Conservation (phyloP, 1,140 invertebrate species). For the Melipona quadrifasciata region DNA sequence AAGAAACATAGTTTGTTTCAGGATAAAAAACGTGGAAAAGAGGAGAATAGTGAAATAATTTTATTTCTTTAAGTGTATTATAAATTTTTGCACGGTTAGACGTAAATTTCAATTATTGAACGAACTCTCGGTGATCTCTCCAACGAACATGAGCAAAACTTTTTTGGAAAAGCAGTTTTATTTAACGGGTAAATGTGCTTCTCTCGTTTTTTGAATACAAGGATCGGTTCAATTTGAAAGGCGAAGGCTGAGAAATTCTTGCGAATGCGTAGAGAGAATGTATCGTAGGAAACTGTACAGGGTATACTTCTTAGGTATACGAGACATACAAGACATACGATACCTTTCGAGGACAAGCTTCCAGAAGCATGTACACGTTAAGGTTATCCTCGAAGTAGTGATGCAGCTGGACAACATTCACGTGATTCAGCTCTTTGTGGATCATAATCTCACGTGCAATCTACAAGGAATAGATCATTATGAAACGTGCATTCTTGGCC, state of each 20-base stretch:
- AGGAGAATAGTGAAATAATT: neutral
- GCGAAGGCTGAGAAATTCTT: constrained; percentile 52
- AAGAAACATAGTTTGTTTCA: neutral
- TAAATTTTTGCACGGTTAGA: neutral
- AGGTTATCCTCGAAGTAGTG: constrained; percentile 88
- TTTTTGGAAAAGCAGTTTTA: constrained; percentile 12
- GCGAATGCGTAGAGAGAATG: constrained; percentile 9
- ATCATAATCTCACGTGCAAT: constrained; percentile 87
- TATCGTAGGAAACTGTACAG: constrained; percentile 29
- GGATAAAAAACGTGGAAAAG: neutral
- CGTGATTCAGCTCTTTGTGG: constrained; percentile 85
- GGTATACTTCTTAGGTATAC: neutral
- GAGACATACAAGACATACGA: constrained; percentile 47
- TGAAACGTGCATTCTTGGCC: neutral
- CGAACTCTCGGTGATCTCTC: constrained; percentile 1
- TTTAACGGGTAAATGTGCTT: constrained; percentile 12
- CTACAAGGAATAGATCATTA: constrained; percentile 56
- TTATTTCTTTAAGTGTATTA: neutral
- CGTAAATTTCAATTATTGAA: neutral
- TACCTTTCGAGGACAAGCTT: constrained; percentile 87
- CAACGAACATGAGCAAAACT: neutral
- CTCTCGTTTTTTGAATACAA: constrained; percentile 18
- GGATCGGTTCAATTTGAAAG: constrained; percentile 8
- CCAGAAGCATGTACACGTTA: constrained; percentile 89
- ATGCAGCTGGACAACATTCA: constrained; percentile 87